Evolutionary conservation across 2,113 vertebrate genomes (phyloP).

Genomic region (Pseudorectes ferrugineus): DNA sequence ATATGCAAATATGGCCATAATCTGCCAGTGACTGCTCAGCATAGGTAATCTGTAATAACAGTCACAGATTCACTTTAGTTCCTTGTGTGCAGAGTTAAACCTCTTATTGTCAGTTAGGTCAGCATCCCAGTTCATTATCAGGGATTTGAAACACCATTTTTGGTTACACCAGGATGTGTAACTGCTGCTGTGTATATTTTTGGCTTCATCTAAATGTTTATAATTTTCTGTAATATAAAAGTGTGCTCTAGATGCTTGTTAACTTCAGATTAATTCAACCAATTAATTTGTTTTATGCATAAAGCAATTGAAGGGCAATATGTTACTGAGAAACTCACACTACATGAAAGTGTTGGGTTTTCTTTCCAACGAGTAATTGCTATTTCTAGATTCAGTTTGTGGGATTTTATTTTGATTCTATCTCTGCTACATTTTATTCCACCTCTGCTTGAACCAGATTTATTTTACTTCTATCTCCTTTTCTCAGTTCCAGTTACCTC

Average conservation of each 20-base stretch:
- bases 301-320: not conserved
- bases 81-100: conserved; percentile 37
- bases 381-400: not conserved
- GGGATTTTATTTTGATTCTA: not conserved
- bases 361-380: not conserved
- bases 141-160: conserved; percentile 47
- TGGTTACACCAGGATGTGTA: not conserved
- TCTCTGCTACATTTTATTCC: not conserved
- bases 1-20: conserved; percentile 39
- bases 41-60: conserved; percentile 42
- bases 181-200: not conserved
- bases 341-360: not conserved
- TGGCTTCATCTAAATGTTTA: not conserved
- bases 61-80: conserved; percentile 43
- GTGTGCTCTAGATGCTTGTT: not conserved
- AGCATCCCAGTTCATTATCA: conserved; percentile 10
- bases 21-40: not conserved
- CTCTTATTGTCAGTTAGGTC: conserved; percentile 56
- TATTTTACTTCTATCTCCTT: not conserved
- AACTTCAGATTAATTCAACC: not conserved
- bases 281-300: not conserved
- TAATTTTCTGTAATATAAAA: not conserved
- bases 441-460: not conserved
- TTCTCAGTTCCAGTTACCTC: not conserved
- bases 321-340: not conserved